Evolutionary conservation across 2,113 vertebrate genomes (phyloP), one percentile per base, ranked within the genome.

Genomic region (Oreochromis aureus): DNA sequence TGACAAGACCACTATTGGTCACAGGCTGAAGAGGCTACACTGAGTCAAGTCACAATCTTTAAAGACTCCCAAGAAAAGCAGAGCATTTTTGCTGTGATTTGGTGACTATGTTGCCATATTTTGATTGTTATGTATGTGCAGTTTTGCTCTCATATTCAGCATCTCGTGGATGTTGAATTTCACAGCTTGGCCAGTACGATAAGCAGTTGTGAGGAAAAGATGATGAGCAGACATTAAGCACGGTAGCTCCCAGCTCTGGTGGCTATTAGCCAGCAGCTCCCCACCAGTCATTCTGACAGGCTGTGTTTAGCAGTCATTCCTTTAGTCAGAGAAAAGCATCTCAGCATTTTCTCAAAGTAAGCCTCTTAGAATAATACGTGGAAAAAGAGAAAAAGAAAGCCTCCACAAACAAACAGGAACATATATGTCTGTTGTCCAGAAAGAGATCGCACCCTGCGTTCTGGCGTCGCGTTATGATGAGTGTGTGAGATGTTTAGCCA

Each of bases 1-100:
- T 83, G 19, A 63, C 56, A 80, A 81, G 79, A 88, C 78, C 61
- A 18, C 79, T 85, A 92, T 86, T 91, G 88, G 10, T 88, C 34
- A 87, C 69, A 44, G 41, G 80, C 63, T 61, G 44, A 34, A 76
- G 81, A 39, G n/a, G 81, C 69, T 66, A 54, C 36, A 76, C 80
- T 71, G 9, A 86, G 71, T 4, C 55, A 44, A 90, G 58, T 48
- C 41, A 7, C 54, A 46, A 55, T 44, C 59, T 51, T 84, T 22
- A 85, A 93, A 89, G 76, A 84, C 36, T 69, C 73, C 22, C 83
- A 87, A 89, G 76, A 59, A 89, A 81, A 85, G 27, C 46, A 82
- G 9, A 30, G 27, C n/a, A 18, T 27, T 85, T 90, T 82, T 22
- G 10, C 71, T 61, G 44, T 79, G 53, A 89, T 27, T 86, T 19